Conservation (phyloP, 2,113 vertebrate species). For the Tragelaphus strepsiceros region DNA sequence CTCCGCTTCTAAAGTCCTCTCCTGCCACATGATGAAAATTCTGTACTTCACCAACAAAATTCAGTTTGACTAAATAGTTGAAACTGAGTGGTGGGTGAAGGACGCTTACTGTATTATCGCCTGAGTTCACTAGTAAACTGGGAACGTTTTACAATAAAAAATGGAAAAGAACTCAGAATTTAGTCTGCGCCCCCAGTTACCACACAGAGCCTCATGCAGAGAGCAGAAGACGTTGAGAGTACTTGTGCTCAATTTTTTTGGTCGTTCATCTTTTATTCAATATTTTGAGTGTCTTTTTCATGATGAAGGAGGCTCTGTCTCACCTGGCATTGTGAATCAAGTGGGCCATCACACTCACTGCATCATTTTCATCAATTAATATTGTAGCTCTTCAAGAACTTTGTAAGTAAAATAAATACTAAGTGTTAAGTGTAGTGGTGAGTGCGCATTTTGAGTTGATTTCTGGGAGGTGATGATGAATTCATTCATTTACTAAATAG, state of each 20-base stretch:
- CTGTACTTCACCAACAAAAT: not conserved
- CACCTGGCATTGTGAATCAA: not conserved
- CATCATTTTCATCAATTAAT: not conserved
- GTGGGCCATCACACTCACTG: not conserved
- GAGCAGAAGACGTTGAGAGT: not conserved
- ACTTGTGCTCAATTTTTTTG: not conserved
- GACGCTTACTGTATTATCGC: not conserved
- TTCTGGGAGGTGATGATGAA: not conserved
- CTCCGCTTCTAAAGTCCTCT: not conserved
- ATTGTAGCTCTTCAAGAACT: not conserved
- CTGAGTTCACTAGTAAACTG: not conserved
- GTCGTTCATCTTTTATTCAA: not conserved
- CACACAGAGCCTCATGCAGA: not conserved
- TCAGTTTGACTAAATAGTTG: not conserved
- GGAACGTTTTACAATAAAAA: not conserved
- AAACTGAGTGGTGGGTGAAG: not conserved
- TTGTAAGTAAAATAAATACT: not conserved
- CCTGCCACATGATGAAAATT: not conserved
- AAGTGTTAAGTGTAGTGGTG: too few relatives aligned
- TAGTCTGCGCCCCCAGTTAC: not conserved
- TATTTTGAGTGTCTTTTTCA: not conserved
- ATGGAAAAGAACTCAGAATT: not conserved
- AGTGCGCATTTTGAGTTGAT: not conserved
- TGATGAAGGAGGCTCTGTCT: not conserved
- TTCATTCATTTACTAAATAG: not conserved